Conservation (phyloP, 2,888 invertebrate species). For the Synergus itoensis region DNA sequence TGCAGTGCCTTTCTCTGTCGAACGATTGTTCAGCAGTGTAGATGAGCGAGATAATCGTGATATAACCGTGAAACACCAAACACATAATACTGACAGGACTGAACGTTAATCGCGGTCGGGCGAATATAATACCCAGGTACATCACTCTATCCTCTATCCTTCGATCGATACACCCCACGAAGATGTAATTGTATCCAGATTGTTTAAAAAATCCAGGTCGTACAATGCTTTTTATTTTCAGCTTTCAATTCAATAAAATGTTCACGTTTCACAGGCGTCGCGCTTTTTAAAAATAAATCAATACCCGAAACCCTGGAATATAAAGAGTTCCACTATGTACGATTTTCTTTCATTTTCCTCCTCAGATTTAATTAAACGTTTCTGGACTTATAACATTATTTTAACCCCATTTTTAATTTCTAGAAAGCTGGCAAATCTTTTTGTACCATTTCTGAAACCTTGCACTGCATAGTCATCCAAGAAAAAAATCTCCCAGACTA, state of each 20-base stretch:
- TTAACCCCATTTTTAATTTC: too few species aligned
- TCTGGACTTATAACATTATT: too few species aligned
- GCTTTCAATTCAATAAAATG: neutral
- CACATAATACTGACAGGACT: constrained; percentile 60
- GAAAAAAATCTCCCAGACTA: neutral
- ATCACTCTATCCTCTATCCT: neutral
- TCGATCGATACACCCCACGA: neutral
- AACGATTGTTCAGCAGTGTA: constrained; percentile 49
- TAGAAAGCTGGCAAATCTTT: too few species aligned
- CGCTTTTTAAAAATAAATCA: neutral
- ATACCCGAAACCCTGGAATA: neutral
- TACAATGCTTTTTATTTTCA: neutral
- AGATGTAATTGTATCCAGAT: constrained; percentile 6
- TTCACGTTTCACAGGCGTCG: neutral
- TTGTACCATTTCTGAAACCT: too few species aligned
- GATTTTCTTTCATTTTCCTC: neutral
- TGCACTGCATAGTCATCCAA: too few species aligned
- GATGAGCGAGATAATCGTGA: constrained; percentile 62
- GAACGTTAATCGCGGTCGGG: constrained; percentile 56
- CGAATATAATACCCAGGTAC: constrained; percentile 47
- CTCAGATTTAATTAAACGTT: too few species aligned
- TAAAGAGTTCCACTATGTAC: neutral
- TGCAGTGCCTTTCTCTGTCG: constrained; percentile 32
- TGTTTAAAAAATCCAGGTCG: neutral
- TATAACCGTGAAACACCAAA: constrained; percentile 62